These are phyloP conservation scores for Tauraco erythrolophus DNA, from an alignment of 2,113 vertebrate genomes.

Conservation along the genomic window DNA sequence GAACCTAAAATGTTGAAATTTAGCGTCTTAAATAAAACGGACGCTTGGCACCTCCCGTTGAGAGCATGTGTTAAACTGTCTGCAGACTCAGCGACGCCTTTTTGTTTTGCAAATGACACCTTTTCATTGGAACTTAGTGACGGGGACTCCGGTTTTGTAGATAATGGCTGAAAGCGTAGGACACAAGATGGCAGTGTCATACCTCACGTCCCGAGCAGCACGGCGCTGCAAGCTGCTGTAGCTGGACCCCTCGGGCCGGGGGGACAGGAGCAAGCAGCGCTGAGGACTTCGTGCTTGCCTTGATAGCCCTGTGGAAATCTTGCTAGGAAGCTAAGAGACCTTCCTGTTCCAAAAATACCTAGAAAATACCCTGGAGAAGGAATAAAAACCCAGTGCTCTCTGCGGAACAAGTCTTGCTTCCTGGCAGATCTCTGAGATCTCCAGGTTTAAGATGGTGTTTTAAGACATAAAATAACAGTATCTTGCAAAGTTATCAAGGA, in stretches of 20 bases:
- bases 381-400: not conserved
- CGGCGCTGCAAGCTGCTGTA: not conserved
- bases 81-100: not conserved
- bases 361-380: not conserved
- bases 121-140: not conserved
- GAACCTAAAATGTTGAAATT: not conserved
- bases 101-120: not conserved
- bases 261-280: not conserved
- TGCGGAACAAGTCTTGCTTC: not conserved
- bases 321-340: not conserved
- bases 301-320: not conserved
- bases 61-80: not conserved
- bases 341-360: not conserved
- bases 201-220: not conserved
- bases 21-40: not conserved
- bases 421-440: not conserved
- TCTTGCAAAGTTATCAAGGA: not conserved
- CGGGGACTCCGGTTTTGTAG: not conserved
- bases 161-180: not conserved
- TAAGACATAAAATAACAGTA: not conserved
- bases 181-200: slow-evolving; percentile 57
- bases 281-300: not conserved
- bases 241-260: too few species aligned
- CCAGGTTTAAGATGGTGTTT: not conserved
- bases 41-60: not conserved